Evolutionary conservation across 2,888 invertebrate genomes (phyloP).

Genomic region (Chymomyza procnemis): DNA sequence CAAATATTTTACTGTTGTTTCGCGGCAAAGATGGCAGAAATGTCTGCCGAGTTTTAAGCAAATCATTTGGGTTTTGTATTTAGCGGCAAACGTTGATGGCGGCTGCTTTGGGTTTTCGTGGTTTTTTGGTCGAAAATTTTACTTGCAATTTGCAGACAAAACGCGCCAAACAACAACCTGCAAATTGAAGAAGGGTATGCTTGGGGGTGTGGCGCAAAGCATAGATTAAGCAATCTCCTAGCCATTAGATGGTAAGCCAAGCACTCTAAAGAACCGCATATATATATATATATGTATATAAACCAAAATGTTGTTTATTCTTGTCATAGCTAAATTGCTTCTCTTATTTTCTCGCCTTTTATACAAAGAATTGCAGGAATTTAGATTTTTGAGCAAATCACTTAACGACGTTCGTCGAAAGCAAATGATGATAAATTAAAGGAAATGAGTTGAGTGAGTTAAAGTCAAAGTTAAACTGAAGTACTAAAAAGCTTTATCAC

Average conservation of each 20-base stretch:
- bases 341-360: neutral
- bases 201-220: neutral
- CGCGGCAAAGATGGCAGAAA: neutral
- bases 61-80: slow-evolving; percentile 54
- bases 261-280: neutral
- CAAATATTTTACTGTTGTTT: neutral
- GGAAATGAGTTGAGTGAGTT: too few relatives aligned
- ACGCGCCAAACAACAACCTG: neutral
- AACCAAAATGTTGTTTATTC: neutral
- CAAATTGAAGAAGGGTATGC: neutral
- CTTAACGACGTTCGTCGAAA: neutral
- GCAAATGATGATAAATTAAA: neutral
- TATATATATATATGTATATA: too few relatives aligned
- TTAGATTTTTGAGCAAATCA: neutral
- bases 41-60: slow-evolving; percentile 52
- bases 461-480: too few relatives aligned
- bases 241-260: neutral
- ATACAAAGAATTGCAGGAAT: too few relatives aligned
- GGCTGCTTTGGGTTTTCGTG: neutral
- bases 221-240: neutral
- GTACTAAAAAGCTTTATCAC: too few relatives aligned
- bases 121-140: neutral
- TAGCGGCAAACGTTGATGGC: neutral
- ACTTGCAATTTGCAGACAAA: slow-evolving; percentile 1
- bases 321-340: neutral